These are phyloP conservation scores for Nebria salina DNA, from an alignment of 2,888 invertebrate genomes.

Conservation along the genomic window DNA sequence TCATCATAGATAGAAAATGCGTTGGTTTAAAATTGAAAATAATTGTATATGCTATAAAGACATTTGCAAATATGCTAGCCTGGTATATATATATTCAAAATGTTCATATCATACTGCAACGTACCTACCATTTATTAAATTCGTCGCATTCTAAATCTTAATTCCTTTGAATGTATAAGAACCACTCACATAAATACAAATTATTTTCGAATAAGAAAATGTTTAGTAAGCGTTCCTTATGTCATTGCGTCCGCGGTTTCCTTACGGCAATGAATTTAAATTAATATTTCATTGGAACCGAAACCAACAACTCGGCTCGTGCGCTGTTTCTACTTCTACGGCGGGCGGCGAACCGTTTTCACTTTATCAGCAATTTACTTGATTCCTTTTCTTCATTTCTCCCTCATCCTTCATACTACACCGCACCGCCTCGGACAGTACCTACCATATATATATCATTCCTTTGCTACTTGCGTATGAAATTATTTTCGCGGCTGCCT, in stretches of 20 bases:
- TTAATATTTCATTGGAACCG: conserved; percentile 42
- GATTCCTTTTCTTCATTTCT: not conserved
- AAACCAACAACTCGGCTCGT: not conserved
- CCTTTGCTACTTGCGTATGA: not conserved
- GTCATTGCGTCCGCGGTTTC: conserved; percentile 19
- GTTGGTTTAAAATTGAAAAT: not conserved
- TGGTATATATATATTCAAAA: not conserved
- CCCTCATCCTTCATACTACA: not conserved
- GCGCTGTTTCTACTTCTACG: not conserved
- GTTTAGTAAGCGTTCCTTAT: conserved; percentile 31
- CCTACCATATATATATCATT: not conserved
- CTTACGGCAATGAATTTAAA: conserved; percentile 43
- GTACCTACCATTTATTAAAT: conserved; percentile 37
- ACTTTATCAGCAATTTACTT: conserved; percentile 19
- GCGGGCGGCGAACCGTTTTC: conserved; percentile 4
- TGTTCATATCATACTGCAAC: not conserved
- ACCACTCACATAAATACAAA: conserved; percentile 46
- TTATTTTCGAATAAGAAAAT: conserved; percentile 42
- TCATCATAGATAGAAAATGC: not conserved
- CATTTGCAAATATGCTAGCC: not conserved
- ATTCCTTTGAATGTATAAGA: conserved; percentile 45
- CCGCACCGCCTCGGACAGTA: not conserved
- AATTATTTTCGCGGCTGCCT: not conserved
- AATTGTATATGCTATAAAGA: conserved; percentile 2
- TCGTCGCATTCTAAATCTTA: conserved; percentile 40